Evolutionary conservation across 2,888 invertebrate genomes (phyloP), one percentile per base, ranked within the genome.

Genomic region (Macropis europaea): DNA sequence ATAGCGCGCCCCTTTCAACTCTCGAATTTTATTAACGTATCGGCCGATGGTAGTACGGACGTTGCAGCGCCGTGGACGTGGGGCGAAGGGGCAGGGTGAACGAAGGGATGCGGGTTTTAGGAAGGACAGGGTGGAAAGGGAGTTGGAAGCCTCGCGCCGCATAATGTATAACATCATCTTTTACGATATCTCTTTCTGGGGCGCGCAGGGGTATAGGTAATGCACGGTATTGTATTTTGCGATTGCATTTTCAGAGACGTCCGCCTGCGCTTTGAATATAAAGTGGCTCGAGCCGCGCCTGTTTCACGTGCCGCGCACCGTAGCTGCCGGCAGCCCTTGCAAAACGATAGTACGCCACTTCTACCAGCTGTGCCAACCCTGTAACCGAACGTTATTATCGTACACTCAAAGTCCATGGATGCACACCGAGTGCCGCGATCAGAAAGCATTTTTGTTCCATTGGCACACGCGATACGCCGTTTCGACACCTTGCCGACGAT

Each of bases 181-280:
- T 88, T 88, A 88, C 84, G 88, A 87, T 86, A 88, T 85, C 84
- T 86, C 84, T 85, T 85, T 83, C 81, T 76, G 71, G 75, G 75
- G 78, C 78, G 80, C 70, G 70, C 68, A 61, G 69, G 83, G 79
- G 79, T 86, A 86, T 85, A 84, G 84, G 87, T 87, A 88, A 86
- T 86, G 85, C 84, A 86, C 79, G 85, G 85, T 87, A 88, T 89
- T 89, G 89, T 88, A 87, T 88, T 88, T 87, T 87, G 87, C 88
- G 87, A 89, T 89, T 88, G 89, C 87, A 87, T 89, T 89, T 87
- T 88, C 87, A 84, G 84, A 87, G 86, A 88, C 86, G 87, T 86
- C 85, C 85, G 86, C 82, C 82, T 79, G 83, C 86, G 84, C 84
- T 88, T 89, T 89, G 88, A 89, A 89, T 89, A 88, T 84, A 88